Percentiles rank a stretch among this genome's conserved stretches.
Conservation (phyloP, 2,113 vertebrate species). For the Erythrocercus mccallii region DNA sequence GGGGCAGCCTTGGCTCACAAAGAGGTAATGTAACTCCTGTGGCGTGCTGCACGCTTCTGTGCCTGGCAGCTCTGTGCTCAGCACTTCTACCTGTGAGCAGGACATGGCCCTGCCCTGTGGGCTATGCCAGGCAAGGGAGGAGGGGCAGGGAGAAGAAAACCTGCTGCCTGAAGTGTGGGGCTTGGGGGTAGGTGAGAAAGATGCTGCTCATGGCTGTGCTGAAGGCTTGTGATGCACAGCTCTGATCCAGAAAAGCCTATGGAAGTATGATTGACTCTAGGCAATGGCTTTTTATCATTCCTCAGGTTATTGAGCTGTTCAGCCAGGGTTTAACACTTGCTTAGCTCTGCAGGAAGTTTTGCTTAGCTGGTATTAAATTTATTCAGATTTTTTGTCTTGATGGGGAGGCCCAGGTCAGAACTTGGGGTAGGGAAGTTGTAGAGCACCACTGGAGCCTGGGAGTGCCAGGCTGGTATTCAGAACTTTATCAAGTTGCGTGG, state of each 20-base stretch:
- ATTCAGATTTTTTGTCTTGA: not conserved
- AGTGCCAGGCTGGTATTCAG: not conserved
- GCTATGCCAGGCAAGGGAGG: not conserved
- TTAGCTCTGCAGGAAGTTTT: not conserved
- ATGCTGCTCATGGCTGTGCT: not conserved
- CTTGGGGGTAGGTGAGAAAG: fast-evolving
- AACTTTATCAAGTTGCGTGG: not conserved
- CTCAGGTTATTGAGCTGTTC: not conserved
- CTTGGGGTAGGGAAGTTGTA: fast-evolving
- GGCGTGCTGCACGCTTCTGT: fast-evolving
- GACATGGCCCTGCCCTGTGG: fast-evolving
- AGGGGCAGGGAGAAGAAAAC: not conserved
- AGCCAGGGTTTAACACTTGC: not conserved
- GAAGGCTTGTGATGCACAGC: not conserved
- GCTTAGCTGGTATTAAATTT: not conserved
- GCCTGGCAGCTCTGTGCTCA: not conserved
- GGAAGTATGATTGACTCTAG: not conserved
- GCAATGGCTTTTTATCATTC: not conserved
- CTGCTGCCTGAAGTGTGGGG: not conserved
- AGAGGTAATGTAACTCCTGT: not conserved
- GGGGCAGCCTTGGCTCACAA: not conserved
- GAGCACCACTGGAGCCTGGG: not conserved
- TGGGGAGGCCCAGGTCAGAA: not conserved
- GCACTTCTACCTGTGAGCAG: not conserved
- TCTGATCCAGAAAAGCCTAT: not conserved